Evolutionary conservation across 1,140 invertebrate genomes (phyloP).

Genomic region (Meloidogyne chitwoodi): DNA sequence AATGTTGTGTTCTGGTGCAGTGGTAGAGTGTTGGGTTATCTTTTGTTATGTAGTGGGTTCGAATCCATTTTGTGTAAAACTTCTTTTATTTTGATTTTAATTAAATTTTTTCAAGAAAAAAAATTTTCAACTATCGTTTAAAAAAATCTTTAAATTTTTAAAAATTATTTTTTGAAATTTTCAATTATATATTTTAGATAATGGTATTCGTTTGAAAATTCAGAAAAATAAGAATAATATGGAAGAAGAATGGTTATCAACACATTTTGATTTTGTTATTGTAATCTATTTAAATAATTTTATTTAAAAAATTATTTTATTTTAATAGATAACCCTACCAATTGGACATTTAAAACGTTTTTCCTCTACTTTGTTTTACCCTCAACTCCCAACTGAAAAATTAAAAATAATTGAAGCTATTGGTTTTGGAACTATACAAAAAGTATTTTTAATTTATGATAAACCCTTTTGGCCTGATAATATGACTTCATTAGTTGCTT

Average conservation of each 20-base stretch:
- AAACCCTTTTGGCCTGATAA: conserved; percentile 68
- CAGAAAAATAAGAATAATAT: background rate
- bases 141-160: too few relatives aligned
- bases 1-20: too few relatives aligned
- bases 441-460: conserved; percentile 87
- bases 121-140: too few relatives aligned
- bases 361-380: conserved; percentile 73
- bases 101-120: too few relatives aligned
- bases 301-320: background rate
- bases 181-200: too few relatives aligned
- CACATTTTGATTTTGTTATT: background rate
- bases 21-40: too few relatives aligned
- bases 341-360: conserved; percentile 82
- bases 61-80: too few relatives aligned
- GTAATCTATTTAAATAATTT: background rate
- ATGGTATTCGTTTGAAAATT: conserved; percentile 3
- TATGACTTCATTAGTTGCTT: conserved; percentile 13
- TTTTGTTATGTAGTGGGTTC: too few relatives aligned
- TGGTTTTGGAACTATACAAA: conserved; percentile 78
- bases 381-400: conserved; percentile 77
- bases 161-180: too few relatives aligned
- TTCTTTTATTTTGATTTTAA: too few relatives aligned
- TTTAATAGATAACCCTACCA: conserved; percentile 72
- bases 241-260: background rate
- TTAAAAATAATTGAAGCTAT: conserved; percentile 72